Conservation (phyloP, 2,113 vertebrate genomes). For the Argyrosomus japonicus region DNA sequence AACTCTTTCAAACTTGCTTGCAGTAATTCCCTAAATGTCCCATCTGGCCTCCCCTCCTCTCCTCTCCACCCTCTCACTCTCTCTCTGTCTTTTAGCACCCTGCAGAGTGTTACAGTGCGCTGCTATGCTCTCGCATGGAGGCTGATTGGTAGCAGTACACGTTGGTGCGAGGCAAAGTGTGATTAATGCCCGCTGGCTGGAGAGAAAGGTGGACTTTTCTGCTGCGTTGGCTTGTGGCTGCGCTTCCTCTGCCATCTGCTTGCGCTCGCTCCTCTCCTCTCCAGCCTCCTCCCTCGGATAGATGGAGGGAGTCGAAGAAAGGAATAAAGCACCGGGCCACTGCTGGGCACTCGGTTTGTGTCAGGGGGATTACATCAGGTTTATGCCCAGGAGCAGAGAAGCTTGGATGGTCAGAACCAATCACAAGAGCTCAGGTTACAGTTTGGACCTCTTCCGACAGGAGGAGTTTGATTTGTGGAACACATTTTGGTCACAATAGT, state of each 20-base stretch:
- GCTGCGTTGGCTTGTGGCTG: conserved; percentile 27
- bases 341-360: background rate
- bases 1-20: conserved; percentile 3
- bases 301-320: conserved; percentile 22
- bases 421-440: conserved; percentile 4
- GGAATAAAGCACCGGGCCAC: conserved; percentile 1
- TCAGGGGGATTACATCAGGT: background rate
- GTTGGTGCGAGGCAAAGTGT: conserved; percentile 34
- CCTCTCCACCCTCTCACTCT: background rate
- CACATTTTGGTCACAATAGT: too few species aligned
- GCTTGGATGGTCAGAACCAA: background rate
- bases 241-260: conserved; percentile 50
- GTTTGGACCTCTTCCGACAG: background rate
- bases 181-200: conserved; percentile 45
- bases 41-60: conserved; percentile 18
- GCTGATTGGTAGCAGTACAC: conserved; percentile 26
- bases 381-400: background rate
- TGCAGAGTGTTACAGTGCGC: conserved; percentile 8
- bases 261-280: background rate
- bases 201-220: conserved; percentile 48
- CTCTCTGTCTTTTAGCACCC: background rate
- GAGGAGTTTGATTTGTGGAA: too few species aligned
- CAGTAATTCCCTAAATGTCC: conserved; percentile 27
- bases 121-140: conserved; percentile 9
- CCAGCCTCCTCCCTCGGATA: conserved; percentile 20